phyloP scores from a whole-genome alignment of 2,797 vertebrate species.

The Tolypeutes matacus region DNA sequence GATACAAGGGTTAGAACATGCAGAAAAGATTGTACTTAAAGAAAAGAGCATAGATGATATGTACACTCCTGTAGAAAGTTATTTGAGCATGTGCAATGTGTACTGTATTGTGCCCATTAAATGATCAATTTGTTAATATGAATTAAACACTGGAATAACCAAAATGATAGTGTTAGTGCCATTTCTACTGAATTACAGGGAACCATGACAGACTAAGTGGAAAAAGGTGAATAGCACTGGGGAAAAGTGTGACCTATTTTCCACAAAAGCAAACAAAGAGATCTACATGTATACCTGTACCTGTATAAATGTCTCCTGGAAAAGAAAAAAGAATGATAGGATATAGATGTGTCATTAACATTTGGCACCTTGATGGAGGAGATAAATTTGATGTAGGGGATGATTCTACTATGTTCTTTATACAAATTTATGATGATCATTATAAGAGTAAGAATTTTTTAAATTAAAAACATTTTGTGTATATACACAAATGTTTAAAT shows the following conservation, averaged over 20 bases:
- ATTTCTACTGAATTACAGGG: neutral
- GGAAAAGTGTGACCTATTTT: neutral
- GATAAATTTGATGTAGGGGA: neutral
- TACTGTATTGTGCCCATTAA: neutral
- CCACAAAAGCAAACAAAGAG: neutral
- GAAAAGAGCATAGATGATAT: neutral
- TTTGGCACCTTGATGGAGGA: neutral
- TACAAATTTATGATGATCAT: neutral
- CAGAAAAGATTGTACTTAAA: neutral
- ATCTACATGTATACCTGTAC: neutral
- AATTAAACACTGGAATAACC: neutral
- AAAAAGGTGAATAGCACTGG: neutral
- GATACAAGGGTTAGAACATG: neutral
- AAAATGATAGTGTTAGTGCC: too few relatives aligned
- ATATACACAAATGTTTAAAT: too few relatives aligned
- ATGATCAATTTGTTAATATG: neutral
- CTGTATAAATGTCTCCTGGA: neutral
- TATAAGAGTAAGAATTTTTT: neutral
- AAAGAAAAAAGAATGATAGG: neutral
- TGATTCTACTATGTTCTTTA: neutral
- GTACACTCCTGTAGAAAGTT: neutral
- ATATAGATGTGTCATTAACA: neutral
- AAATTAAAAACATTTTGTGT: neutral
- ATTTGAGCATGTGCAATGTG: neutral
- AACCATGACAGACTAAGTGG: neutral